A percentile compares a stretch with the other conserved stretches of the same genome.
Evolutionary conservation across 2,113 vertebrate genomes (phyloP).

Genomic region (Edolisoma coerulescens): DNA sequence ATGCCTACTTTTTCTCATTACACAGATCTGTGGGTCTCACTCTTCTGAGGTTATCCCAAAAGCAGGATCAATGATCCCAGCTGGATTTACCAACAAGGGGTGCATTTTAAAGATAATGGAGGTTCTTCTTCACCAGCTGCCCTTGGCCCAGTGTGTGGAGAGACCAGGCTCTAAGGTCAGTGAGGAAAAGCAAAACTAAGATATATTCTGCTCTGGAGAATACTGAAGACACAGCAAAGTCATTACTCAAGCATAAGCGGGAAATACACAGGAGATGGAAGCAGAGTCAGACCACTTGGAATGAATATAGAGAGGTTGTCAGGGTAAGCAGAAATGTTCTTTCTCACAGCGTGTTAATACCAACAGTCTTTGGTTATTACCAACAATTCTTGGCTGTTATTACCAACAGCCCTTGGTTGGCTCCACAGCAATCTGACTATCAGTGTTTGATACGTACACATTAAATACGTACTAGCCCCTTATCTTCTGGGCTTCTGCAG

Average conservation of each 20-base stretch:
- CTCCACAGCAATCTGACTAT: neutral
- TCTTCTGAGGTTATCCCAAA: neutral
- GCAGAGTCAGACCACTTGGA: neutral
- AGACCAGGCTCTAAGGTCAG: neutral
- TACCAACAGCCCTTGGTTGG: neutral
- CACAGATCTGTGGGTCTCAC: neutral
- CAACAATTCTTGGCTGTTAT: neutral
- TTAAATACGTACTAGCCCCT: neutral
- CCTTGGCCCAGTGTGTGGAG: neutral
- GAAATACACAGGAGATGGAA: neutral
- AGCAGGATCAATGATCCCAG: neutral
- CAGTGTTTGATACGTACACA: neutral
- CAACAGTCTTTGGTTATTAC: neutral
- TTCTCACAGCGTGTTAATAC: accelerated
- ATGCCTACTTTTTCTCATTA: neutral
- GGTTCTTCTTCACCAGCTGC: neutral
- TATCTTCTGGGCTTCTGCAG: neutral
- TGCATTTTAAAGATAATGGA: neutral
- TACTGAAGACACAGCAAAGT: neutral
- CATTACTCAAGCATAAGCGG: neutral
- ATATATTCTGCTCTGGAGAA: neutral
- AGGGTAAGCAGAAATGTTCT: neutral
- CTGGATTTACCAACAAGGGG: neutral
- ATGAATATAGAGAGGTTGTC: neutral
- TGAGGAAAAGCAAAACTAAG: neutral